phyloP scores from a whole-genome alignment of 2,888 invertebrate genomes.

The Melanostoma mellinum region DNA sequence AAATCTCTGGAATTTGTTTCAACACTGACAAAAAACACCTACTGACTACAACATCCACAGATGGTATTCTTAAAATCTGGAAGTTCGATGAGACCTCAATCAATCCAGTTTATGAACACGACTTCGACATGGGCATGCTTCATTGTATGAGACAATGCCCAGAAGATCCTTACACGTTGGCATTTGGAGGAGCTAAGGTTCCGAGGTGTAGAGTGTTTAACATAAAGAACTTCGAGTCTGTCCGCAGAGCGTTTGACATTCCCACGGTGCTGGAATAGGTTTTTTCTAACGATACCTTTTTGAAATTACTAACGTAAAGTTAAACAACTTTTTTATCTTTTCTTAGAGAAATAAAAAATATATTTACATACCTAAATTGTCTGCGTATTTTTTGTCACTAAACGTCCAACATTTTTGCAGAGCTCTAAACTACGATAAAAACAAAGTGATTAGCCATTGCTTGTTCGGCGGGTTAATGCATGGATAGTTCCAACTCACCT shows the following conservation, averaged over 20 bases:
- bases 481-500: too few species aligned
- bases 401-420: too few species aligned
- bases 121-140: slow-evolving; percentile 87
- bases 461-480: too few species aligned
- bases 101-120: slow-evolving; percentile 81
- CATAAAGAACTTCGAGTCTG: slow-evolving; percentile 80
- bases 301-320: too few species aligned
- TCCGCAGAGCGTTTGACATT: slow-evolving; percentile 78
- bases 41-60: slow-evolving; percentile 90
- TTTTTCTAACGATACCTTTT: neutral
- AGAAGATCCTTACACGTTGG: slow-evolving; percentile 91
- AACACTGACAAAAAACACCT: slow-evolving; percentile 89
- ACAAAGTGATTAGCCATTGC: too few species aligned
- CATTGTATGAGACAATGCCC: slow-evolving; percentile 90
- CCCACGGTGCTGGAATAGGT: slow-evolving; percentile 68
- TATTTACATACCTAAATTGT: too few species aligned
- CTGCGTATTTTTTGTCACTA: too few species aligned
- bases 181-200: slow-evolving; percentile 93
- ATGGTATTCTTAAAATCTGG: slow-evolving; percentile 94
- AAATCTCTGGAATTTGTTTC: slow-evolving; percentile 91
- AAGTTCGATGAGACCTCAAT: slow-evolving; percentile 83
- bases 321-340: too few species aligned
- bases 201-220: slow-evolving; percentile 86
- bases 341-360: too few species aligned
- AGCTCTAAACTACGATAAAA: too few species aligned